Conservation (phyloP, 2,113 vertebrate species). For the Hirundichthys speculiger region DNA sequence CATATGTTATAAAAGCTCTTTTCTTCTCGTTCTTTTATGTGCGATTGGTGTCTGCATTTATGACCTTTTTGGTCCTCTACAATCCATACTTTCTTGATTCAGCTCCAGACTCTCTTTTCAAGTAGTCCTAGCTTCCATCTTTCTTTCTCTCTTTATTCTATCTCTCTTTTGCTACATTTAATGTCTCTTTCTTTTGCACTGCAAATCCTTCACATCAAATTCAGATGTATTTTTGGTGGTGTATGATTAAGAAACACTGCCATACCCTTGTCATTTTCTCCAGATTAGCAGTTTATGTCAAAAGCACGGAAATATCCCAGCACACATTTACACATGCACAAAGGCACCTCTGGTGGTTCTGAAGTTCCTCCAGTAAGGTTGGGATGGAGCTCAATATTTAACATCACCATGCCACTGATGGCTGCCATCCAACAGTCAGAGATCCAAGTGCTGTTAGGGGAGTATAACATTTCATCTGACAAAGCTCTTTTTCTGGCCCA, state of each 20-base stretch:
- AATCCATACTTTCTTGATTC: slow-evolving; percentile 1
- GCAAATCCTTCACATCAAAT: neutral
- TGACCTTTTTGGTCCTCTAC: neutral
- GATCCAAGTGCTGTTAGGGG: slow-evolving; percentile 11
- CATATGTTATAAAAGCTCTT: slow-evolving; percentile 16
- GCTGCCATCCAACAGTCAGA: slow-evolving; percentile 28
- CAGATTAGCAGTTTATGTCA: neutral
- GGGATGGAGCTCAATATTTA: slow-evolving; percentile 20
- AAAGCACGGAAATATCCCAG: neutral
- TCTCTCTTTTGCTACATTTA: neutral
- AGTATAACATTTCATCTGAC: slow-evolving; percentile 55
- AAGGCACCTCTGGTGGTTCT: slow-evolving; percentile 9
- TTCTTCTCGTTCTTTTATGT: slow-evolving; percentile 21
- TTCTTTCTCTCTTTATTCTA: neutral
- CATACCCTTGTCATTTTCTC: neutral
- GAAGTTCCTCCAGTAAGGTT: slow-evolving; percentile 10
- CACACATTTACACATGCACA: neutral
- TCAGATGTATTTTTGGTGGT: slow-evolving; percentile 4
- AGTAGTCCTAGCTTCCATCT: neutral
- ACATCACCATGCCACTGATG: slow-evolving; percentile 11
- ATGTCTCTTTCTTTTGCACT: neutral
- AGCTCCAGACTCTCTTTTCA: neutral
- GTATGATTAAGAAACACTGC: neutral
- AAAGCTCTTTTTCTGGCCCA: slow-evolving; percentile 41
- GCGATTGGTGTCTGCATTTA: neutral